Evolutionary conservation across 2,797 vertebrate genomes (phyloP), one percentile per base, ranked within the genome.

Genomic region (Nannoperca australis): DNA sequence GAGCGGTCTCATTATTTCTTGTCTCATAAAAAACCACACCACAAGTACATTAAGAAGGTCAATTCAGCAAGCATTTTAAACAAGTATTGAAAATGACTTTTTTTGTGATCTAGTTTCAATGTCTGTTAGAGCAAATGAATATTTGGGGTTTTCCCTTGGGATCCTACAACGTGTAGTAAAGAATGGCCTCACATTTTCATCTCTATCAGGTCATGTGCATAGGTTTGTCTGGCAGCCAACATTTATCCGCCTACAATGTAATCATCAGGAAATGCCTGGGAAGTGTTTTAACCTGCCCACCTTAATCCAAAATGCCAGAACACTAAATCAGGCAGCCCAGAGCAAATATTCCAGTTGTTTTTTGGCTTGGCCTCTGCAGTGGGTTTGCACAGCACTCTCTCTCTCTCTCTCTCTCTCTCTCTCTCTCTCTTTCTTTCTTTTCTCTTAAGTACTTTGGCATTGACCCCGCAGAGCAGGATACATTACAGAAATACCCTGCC

Each of bases 241-340:
- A 38, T 72, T 58, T 63, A 51, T 85, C 81, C 32, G 73, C 71
- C 74, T 72, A 71, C 75, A 65, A 60, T 81, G 81, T 81, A 80
- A 87, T 90, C 79, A 70, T 79, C 70, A 84, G 90, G 88, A 93
- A 90, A 92, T 87, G 87, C 66, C 88, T 93, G 87, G 81, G 85
- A 91, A 90, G 77, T 92, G 90, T 92, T 93, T 90, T 88, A 91
- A 93, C 91, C 80, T 92, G 90, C 87, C 89, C 84, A 73, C 88
- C 87, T 85, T 84, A 87, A 91, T 92, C 88, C 91, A 83, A 82
- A 88, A 87, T 84, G 84, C 86, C 87, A 89, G 83, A 85, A 85
- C 86, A 87, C 83, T 89, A 92, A 91, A 91, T 88, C 83, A 90
- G 72, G 66, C 85, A 63, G 81, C 80, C 78, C 73, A 76, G 80